Evolutionary conservation across 2,113 vertebrate genomes (phyloP).

Genomic region (Gopherus flavomarginatus): DNA sequence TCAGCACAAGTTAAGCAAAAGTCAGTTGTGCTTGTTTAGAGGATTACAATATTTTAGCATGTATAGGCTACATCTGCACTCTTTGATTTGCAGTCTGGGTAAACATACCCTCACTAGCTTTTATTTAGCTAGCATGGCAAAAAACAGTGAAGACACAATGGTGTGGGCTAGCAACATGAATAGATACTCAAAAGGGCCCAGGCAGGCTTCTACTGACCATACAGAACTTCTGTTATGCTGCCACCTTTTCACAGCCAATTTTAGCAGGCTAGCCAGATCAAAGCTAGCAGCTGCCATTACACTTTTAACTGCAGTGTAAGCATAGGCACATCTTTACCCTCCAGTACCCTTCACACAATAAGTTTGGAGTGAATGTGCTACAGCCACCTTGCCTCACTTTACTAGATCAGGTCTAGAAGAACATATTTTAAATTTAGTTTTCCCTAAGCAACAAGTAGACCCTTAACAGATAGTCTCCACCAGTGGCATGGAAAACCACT

Average conservation of each 20-base stretch:
- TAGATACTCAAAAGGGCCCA: background rate
- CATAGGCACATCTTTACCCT: background rate
- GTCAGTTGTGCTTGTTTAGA: background rate
- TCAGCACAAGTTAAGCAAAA: background rate
- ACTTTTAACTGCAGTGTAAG: background rate
- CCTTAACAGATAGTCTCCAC: accelerated
- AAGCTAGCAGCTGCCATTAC: background rate
- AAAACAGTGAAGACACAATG: background rate
- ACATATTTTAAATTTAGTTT: background rate
- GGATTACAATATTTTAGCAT: too few species aligned
- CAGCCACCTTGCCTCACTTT: background rate
- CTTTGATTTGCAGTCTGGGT: background rate
- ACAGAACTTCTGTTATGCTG: background rate
- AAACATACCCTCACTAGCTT: background rate
- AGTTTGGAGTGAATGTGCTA: background rate
- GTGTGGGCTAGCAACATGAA: background rate
- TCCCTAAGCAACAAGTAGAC: background rate
- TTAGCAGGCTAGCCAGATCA: background rate
- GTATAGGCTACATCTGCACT: background rate
- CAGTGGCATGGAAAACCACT: background rate
- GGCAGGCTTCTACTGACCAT: background rate
- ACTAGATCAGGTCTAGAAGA: background rate
- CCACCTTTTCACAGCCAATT: background rate
- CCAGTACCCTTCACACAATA: background rate
- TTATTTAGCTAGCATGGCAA: background rate